Evolutionary conservation across 2,888 invertebrate species (phyloP).

Genomic region (Clunio marinus): DNA sequence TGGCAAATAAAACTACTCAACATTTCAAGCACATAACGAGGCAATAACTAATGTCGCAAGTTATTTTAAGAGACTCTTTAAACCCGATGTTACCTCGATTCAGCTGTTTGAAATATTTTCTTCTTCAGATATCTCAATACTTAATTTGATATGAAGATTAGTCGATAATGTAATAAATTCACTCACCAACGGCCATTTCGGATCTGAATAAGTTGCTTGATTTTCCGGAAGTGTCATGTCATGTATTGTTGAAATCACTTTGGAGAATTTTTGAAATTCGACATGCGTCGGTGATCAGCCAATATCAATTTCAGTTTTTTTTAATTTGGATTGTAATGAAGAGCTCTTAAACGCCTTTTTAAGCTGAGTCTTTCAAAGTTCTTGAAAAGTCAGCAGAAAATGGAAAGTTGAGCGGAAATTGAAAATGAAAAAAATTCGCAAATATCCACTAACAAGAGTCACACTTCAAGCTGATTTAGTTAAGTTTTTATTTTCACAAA

Average conservation of each 20-base stretch:
- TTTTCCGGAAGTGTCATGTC: conserved; percentile 41
- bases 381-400: conserved; percentile 13
- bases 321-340: too few relatives aligned
- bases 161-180: not conserved
- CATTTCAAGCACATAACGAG: conserved; percentile 28
- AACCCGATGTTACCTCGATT: conserved; percentile 20
- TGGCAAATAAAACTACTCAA: conserved; percentile 16
- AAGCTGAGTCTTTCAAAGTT: not conserved
- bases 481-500: conserved; percentile 2
- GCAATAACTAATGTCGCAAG: conserved; percentile 25
- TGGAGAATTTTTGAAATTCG: not conserved
- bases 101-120: conserved; percentile 38
- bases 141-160: not conserved
- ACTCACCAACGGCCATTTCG: conserved; percentile 41
- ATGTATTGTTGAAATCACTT: not conserved
- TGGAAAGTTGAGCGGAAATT: not conserved
- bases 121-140: not conserved
- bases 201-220: conserved; percentile 41
- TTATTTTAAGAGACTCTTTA: conserved; percentile 18
- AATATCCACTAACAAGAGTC: conserved; percentile 31
- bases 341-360: too few relatives aligned
- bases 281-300: not conserved
- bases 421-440: too few relatives aligned
- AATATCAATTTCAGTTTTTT: too few relatives aligned
- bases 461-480: conserved; percentile 30